phyloP scores from a whole-genome alignment of 1,140 invertebrate genomes.

The Penaeus indicus region DNA sequence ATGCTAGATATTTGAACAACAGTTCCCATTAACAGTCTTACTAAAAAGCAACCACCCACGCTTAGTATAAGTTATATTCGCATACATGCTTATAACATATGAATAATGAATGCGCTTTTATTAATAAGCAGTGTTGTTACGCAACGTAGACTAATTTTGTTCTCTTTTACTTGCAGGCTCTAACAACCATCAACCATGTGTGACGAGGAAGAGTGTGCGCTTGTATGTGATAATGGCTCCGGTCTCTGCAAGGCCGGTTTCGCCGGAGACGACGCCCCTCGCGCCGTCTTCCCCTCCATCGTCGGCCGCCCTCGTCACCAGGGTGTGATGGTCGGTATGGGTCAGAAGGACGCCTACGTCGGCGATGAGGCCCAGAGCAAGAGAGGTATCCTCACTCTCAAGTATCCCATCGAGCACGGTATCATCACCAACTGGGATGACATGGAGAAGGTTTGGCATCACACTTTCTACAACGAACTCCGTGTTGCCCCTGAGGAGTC shows the following conservation, averaged over 20 bases:
- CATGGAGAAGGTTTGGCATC: conserved; percentile 98
- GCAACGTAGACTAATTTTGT: too few species aligned
- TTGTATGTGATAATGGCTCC: not conserved
- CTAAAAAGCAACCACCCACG: too few species aligned
- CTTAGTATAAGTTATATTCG: too few species aligned
- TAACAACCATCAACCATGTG: conserved; percentile 70
- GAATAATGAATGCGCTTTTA: too few species aligned
- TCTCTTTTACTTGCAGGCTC: not conserved
- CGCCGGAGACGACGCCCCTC: conserved; percentile 84
- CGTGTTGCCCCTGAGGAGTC: conserved; percentile 95
- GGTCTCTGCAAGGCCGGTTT: conserved; percentile 74
- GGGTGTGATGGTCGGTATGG: conserved; percentile 97
- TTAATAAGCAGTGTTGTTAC: too few species aligned
- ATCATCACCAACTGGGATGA: conserved; percentile 97
- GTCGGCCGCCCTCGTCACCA: conserved; percentile 91
- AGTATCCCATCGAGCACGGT: conserved; percentile 76
- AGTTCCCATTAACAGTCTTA: too few species aligned
- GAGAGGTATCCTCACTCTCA: conserved; percentile 75
- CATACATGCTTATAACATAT: too few species aligned
- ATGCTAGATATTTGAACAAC: too few species aligned
- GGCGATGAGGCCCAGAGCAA: conserved; percentile 97
- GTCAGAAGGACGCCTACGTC: conserved; percentile 96
- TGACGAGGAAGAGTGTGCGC: conserved; percentile 75
- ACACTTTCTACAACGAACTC: conserved; percentile 96
- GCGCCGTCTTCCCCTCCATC: conserved; percentile 95